Evolutionary conservation across 1,140 invertebrate species (phyloP), one percentile per base, ranked within the genome.

Genomic region (Drosophila oshimai): DNA sequence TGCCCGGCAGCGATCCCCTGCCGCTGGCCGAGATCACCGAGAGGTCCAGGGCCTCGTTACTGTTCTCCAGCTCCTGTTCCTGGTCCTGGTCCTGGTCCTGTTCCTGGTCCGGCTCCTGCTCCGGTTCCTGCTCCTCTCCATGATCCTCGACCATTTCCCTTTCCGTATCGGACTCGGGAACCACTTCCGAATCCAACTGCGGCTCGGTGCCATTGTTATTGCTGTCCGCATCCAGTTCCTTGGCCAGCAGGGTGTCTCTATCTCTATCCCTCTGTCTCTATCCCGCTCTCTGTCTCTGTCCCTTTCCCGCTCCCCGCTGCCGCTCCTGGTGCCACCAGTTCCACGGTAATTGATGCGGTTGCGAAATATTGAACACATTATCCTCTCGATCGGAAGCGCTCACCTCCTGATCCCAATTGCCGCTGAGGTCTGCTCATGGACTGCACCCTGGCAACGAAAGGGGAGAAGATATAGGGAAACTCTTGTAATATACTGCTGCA

Each of bases 331-430:
- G 50, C 57, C 42, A 31, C 73, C 74, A 31, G 89, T 71, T 41
- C 89, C 89, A 20, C 89, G 86, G 47, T 90, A 90, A 70, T 90
- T 90, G 54, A 90, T 90, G 53, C 89, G 89, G 67, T 90, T 90
- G 29, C 87, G 89, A 76, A 90, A 90, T 68, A 90, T 90, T 53
- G 89, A 90, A 78, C 89, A 90, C 89, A 90, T 90, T 80, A 64
- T 79, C 71, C 65, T 44, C 71, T 28, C 67, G 50, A 83, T 45
- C 58, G 54, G 45, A 51, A 31, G 36, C 28, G 17, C 44, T 46
- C 67, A 42, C 47, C 75, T 69, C 37, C 60, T 24, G 46, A 41
- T 80, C 45, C 49, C 76, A 51, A 76, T 53, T 34, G 45, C 44
- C 41, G 31, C 39, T 51, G 22, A 31, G 17, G 12, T 70, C 61